Evolutionary conservation across 92 coral and sea anemone genomes (phyloP), one percentile per base, ranked within the genome.

Genomic region (Palythoa caribaeorum): DNA sequence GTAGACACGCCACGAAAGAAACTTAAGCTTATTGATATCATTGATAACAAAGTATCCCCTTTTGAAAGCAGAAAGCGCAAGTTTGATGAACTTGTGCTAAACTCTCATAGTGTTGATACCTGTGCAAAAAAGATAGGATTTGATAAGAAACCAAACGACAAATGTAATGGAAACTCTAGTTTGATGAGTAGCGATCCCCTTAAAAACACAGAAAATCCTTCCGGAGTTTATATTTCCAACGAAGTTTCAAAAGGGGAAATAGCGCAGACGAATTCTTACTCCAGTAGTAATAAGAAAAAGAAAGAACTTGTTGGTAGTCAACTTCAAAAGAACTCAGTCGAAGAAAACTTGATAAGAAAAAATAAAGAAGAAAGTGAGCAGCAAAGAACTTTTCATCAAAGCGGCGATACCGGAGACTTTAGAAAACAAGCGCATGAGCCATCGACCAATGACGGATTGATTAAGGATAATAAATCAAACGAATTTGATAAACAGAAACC

Each of bases 1-100:
- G 51, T 78, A 35, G 74, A 51, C 48, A 52, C 21, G 38, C 83
- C 71, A 59, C 36, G 44, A 73, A 52, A 94, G 87, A 78, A 87
- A 79, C 55, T 15, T 88, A 81, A 76, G 53, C 83, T 38, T 81
- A 14, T 65, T 9, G 60, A 48, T 71, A 19, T 40, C 4, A 37
- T 81, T 9, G 59, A 20, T 44, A 36, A 63, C 21, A 52, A 65
- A 6, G 70, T 71, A 3, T 62, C 85, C 21, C 15, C 78, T 19
- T 65, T 40, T 28, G 83, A 79, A 20, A 78, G 59, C 44, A 78
- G 72, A 76, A 86, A 73, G 17, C 89, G 83, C 1, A 63, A 86
- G 71, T 62, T 74, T 38, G 89, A 86, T 3, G 84, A 86, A 47
- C 28, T 57, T 76, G 57, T 48, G 35, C 73, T 13, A 38, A 76